Evolutionary conservation across 2,113 vertebrate genomes (phyloP), one percentile per base, ranked within the genome.

Genomic region (Lagopus muta): DNA sequence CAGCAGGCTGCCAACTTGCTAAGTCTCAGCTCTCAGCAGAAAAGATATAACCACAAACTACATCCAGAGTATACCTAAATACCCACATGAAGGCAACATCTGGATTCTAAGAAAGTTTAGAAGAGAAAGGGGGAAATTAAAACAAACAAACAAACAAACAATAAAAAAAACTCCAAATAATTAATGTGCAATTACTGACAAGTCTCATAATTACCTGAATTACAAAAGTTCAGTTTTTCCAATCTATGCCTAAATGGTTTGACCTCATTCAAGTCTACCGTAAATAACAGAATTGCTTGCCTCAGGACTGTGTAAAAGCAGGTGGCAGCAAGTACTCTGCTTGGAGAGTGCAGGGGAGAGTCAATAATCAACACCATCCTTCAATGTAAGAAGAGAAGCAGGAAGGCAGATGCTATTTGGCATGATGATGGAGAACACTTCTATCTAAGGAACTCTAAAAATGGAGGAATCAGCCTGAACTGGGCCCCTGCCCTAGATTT

Each of bases 361-460:
- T 34, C 45, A 48, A 34, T 5, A 24, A 78, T 25, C 2, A 2
- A 21, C 24, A 24, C n/a, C 34, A 36, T 7, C 58, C 32, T 78
- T 43, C 36, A 17, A 2, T 1, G 0, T 1, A 27, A 28, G 8
- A 64, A 43, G 9, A 75, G 52, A 47, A 8, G 38, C 42, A 67
- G 40, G 28, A 47, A 48, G 16, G 65, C 21, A 73, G 43, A 62
- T 47, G 24, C 11, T 86, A n/a, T 21, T 2, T 65, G 40, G 54
- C 62, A 32, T 8, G 12, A 84, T 47, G n/a, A 48, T 48, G 57
- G 22, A 74, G 27, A 87, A 72, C 2, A 20, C 6, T 61, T 69
- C 6, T 61, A 13, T n/a, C 24, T 40, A 38, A n/a, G 20, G 17
- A 80, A 30, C 30, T 43, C 62, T 5, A 47, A 0, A 2, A 50